Evolutionary conservation across 2,797 vertebrate species (phyloP).

Genomic region (Sebastes oblongus): DNA sequence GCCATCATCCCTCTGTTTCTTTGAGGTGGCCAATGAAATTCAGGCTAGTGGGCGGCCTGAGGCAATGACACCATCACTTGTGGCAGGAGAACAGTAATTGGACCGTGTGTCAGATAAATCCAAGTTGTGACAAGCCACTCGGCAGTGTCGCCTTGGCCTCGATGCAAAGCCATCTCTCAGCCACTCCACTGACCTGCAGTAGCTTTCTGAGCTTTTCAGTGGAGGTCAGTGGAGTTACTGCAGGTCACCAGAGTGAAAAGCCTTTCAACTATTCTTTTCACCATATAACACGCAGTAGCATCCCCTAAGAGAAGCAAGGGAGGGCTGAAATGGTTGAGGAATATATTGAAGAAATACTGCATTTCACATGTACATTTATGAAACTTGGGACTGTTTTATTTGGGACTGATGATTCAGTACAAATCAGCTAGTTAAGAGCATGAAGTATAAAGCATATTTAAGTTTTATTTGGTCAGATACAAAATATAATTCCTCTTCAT

Average conservation of each 20-base stretch:
- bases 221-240: conserved; percentile 18
- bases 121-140: conserved; percentile 46
- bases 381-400: conserved; percentile 43
- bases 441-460: conserved; percentile 16
- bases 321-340: background rate
- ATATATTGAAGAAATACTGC: background rate
- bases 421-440: conserved; percentile 14
- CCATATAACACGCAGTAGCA: background rate
- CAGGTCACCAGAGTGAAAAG: conserved; percentile 5
- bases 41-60: conserved; percentile 45
- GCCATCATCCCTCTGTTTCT: conserved; percentile 80
- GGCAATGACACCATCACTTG: conserved; percentile 43
- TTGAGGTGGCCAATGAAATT: conserved; percentile 60
- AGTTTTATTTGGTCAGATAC: conserved; percentile 25
- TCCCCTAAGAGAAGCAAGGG: background rate
- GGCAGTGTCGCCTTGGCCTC: conserved; percentile 14
- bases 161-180: conserved; percentile 11
- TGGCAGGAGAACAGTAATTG: conserved; percentile 58
- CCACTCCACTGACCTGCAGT: conserved; percentile 9
- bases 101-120: conserved; percentile 55
- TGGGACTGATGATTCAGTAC: background rate
- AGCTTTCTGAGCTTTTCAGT: background rate
- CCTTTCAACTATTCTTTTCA: conserved; percentile 6
- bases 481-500: conserved; percentile 38
- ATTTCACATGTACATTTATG: conserved; percentile 1